Conservation (phyloP, 2,888 invertebrate genomes). For the Luperina testacea region DNA sequence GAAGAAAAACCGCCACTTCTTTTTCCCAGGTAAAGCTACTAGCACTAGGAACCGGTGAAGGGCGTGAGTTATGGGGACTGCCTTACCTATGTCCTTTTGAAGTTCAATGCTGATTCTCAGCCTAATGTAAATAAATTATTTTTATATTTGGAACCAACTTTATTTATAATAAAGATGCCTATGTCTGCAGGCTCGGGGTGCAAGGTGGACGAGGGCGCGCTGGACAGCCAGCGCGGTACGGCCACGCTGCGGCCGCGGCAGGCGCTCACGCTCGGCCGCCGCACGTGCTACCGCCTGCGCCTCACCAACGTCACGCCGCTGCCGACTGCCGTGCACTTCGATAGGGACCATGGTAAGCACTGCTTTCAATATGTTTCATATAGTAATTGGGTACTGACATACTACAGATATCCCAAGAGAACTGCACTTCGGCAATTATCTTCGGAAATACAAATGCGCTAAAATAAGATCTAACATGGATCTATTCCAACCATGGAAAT, state of each 20-base stretch:
- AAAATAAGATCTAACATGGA: background rate
- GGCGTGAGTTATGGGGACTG: background rate
- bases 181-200: slow-evolving; percentile 68
- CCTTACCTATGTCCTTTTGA: background rate
- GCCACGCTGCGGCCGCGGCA: slow-evolving; percentile 74
- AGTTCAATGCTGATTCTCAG: background rate
- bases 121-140: background rate
- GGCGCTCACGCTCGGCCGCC: slow-evolving; percentile 68
- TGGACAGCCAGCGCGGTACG: slow-evolving; percentile 58
- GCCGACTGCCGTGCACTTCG: slow-evolving; percentile 76
- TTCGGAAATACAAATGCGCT: background rate
- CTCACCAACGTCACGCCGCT: slow-evolving; percentile 79
- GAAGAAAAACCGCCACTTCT: background rate
- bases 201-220: slow-evolving; percentile 64
- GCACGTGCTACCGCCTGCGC: slow-evolving; percentile 73
- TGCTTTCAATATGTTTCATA: background rate
- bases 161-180: background rate
- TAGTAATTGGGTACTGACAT: background rate
- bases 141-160: background rate
- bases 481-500: background rate
- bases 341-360: slow-evolving; percentile 70
- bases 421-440: background rate
- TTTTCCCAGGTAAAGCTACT: background rate
- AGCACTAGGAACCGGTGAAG: background rate
- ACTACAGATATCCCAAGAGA: background rate